Percentiles rank a stretch among this genome's conserved stretches.
Conservation (phyloP, 2,888 invertebrate genomes). For the Cheilosia vernalis region DNA sequence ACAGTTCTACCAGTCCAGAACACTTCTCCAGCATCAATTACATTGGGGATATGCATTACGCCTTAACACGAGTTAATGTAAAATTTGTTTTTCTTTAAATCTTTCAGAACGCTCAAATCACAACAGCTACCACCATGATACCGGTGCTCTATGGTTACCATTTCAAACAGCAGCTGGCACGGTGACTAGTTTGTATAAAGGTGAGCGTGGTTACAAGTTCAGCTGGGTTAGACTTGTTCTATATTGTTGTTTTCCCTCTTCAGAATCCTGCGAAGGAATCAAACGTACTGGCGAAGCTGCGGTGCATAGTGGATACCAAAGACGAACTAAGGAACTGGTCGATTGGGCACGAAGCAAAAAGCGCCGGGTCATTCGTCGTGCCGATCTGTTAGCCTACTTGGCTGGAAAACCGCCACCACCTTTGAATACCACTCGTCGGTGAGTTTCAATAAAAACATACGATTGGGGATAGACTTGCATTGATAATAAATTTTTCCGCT, state of each 20-base stretch:
- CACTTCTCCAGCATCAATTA: too few species aligned
- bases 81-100: slow-evolving; percentile 8
- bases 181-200: slow-evolving; percentile 91
- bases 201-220: slow-evolving; percentile 81
- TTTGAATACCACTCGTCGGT: slow-evolving; percentile 84
- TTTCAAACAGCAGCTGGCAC: slow-evolving; percentile 92
- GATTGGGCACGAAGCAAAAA: slow-evolving; percentile 90
- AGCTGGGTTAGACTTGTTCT: not conserved
- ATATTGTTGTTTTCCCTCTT: slow-evolving; percentile 4
- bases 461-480: slow-evolving; percentile 14
- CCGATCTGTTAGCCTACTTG: slow-evolving; percentile 90
- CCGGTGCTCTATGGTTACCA: slow-evolving; percentile 89
- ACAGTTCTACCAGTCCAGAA: too few species aligned
- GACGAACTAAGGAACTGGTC: slow-evolving; percentile 89
- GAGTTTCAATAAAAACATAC: slow-evolving; percentile 77
- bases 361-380: slow-evolving; percentile 88
- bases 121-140: slow-evolving; percentile 83
- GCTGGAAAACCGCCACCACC: slow-evolving; percentile 88
- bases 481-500: not conserved
- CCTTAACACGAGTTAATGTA: not conserved
- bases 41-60: too few species aligned
- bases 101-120: slow-evolving; percentile 85
- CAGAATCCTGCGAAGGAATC: slow-evolving; percentile 89
- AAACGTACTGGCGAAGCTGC: slow-evolving; percentile 88
- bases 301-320: slow-evolving; percentile 89